Base-by-base conservation (phyloP, 2,797 vertebrate species). In the Enteromius paludinosus region DNA sequence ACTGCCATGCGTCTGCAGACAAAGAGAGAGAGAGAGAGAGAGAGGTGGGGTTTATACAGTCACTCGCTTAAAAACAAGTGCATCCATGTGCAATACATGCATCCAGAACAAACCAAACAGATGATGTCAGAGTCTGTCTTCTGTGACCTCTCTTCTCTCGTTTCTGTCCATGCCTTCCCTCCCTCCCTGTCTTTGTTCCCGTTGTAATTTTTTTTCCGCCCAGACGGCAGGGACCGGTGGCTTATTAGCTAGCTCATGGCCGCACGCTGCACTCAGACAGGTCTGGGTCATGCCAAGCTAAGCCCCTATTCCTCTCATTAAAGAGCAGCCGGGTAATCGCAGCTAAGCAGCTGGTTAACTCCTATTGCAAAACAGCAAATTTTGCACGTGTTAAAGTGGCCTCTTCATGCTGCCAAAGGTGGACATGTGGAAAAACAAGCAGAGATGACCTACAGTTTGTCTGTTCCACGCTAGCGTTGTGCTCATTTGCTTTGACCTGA, bases 241-340 rank as follows among this genome's bases (percentile, higher is more conserved):
- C 80, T 35, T 68, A 47, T 78, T 71, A 65, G 54, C 82, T 64
- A 77, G 62, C 81, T 71, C 77, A 28, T 14, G 59, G 79, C 70
- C 38, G 0, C 20, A 25, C 62, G 25, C 62, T 66, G 47, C 72
- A 35, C 45, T 76, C 81, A 69, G 81, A 82, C 79, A 79, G 75
- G 84, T 90, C 89, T 82, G 87, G 91, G 91, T 92, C 90, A 92
- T 62, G 81, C 86, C 78, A 69, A 75, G 86, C 83, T 92, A 91
- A 92, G 89, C 90, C 83, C 85, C 84, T 88, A 91, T 89, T 91
- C 89, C 90, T 89, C 92, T 91, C 90, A 90, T 93, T 93, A 92
- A 92, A 93, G 89, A 89, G 86, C 89, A 87, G 85, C 87, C 88
- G 73, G 86, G 82, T 93, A 91, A 93, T 93, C 90, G 74, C 76